Evolutionary conservation across 2,888 invertebrate species (phyloP), one percentile per base, ranked within the genome.

Genomic region (Axea sp.): DNA sequence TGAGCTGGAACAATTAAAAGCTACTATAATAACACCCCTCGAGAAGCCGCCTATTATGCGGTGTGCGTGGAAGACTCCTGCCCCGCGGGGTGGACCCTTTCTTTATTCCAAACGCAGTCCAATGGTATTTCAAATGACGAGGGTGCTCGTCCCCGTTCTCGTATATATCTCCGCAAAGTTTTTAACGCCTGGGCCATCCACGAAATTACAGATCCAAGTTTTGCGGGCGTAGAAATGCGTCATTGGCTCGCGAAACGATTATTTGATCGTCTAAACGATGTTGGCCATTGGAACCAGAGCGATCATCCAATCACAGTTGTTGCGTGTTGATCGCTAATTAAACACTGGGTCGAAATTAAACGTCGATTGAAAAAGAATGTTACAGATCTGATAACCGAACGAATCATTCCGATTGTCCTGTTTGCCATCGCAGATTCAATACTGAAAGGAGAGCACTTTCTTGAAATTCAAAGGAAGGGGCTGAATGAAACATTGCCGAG

Each of bases 21-120:
- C 78, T 80, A 78, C 80, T 82, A 84, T 84, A 84, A 84, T 84
- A 84, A 83, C 83, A 84, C 81, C 83, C 79, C 78, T 77, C 77
- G 73, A 78, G 73, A 76, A 79, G 80, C 80, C 77, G 81, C 77
- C 83, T 80, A 83, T 84, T 82, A 83, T 76, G 78, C 75, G 74
- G 45, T 49, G 62, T 65, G 71, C 77, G 47, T 74, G 60, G 71
- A 73, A 55, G 64, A 60, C 53, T 59, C 47, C 43, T 73, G 64
- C 55, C 76, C 78, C 75, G 75, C 71, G 69, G 78, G 77, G 67
- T 73, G 69, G 62, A 73, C 75, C 77, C 75, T 73, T 73, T 75
- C 65, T 73, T 72, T 67, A 65, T 76, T 67, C 59, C 67, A 71
- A 76, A 73, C 65, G 57, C 39, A 65, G 75, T 65, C 71, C 68